Base-by-base conservation (phyloP, 2,113 vertebrate species). In the Strigops habroptila region DNA sequence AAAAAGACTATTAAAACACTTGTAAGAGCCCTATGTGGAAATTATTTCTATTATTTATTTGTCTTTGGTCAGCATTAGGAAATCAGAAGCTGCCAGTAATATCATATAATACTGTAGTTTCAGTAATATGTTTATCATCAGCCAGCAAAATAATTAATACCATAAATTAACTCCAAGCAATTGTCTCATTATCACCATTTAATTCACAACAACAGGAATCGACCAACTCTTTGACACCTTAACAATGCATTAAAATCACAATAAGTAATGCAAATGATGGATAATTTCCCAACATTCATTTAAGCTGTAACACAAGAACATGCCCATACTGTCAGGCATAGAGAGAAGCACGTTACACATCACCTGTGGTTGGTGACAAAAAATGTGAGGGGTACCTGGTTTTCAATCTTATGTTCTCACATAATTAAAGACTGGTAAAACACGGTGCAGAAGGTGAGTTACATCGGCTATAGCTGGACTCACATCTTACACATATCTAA, bases 131-230 rank as follows among this genome's bases (percentile, higher is more conserved):
- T 79, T 88, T 78, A 88, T 65, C 46, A 94, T 39, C 46, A 88
- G n/a, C 73, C 59, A 80, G 51, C 14, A n/a, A 92, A 90, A 95
- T 91, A 91, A 90, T 90, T 77, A 88, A 91, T 67, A 84, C 33
- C 4, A 3, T 63, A 86, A 85, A 21, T 84, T 94, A 89, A 86
- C 48, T 84, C 82, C 55, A 86, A 76, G 80, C 39, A 92, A 71
- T 78, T 76, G 41, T 74, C 73, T 95, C 55, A 68, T 88, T 88
- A 91, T 90, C 69, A 44, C 37, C 33, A 8, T 78, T 92, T 67
- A 95, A 89, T 71, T 92, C 91, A 62, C 48, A 93, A 75, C 65
- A 85, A 70, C 31, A 74, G 55, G 68, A 81, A 67, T 74, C 2
- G 0, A 90, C 46, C 73, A 81, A 13, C 18, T 81, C 76, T 67